phyloP scores from a whole-genome alignment of 2,113 vertebrate species.

The Trogon surrucura region DNA sequence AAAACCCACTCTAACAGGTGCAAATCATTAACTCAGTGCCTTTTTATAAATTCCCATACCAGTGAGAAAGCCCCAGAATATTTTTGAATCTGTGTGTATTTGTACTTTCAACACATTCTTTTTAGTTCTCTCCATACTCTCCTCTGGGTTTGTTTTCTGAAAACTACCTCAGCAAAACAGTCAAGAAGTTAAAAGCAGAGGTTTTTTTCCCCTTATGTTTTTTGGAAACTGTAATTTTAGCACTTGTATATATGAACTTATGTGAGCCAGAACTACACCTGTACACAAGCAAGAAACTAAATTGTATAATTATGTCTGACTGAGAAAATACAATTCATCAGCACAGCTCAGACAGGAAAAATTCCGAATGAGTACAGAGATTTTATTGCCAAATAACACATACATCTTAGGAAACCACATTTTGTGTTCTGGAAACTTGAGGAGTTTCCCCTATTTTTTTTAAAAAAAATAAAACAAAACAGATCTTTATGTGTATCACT shows the following conservation, averaged over 20 bases:
- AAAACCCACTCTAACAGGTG: background rate
- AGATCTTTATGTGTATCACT: background rate
- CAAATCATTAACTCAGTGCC: background rate
- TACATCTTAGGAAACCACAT: background rate
- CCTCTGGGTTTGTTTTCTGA: background rate
- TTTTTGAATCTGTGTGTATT: background rate
- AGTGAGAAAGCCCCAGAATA: background rate
- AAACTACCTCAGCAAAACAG: background rate
- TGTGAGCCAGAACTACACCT: background rate
- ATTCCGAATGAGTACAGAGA: background rate
- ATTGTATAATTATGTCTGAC: background rate
- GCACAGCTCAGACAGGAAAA: background rate
- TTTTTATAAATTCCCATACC: background rate
- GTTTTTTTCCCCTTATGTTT: background rate
- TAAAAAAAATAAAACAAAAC: background rate
- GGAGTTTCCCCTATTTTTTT: background rate
- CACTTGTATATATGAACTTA: background rate
- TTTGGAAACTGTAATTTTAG: background rate
- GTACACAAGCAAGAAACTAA: background rate
- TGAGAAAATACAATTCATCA: background rate
- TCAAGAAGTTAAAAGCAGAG: background rate
- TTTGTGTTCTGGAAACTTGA: background rate
- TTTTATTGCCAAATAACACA: background rate
- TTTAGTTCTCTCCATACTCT: background rate
- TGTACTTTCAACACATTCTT: background rate